A percentile compares a stretch with the other conserved stretches of the same genome.
phyloP scores from a whole-genome alignment of 2,888 invertebrate genomes.

The Ophion slaviceki region DNA sequence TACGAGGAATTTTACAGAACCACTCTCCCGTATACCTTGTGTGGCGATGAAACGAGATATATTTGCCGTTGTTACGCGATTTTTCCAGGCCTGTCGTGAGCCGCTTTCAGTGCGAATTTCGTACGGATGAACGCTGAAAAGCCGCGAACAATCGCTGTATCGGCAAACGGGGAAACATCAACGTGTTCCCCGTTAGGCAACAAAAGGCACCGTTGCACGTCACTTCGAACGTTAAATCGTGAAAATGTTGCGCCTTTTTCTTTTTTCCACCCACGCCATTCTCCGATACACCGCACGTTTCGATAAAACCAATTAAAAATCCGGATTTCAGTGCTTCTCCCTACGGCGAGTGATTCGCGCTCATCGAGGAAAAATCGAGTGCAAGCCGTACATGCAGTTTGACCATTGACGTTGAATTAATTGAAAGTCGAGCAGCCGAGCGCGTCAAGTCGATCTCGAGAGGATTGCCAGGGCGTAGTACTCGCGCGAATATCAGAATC shows the following conservation, averaged over 20 bases:
- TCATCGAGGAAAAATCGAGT: constrained; percentile 23
- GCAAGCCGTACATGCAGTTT: constrained; percentile 41
- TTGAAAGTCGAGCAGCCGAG: constrained; percentile 70
- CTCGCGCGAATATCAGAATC: constrained; percentile 17
- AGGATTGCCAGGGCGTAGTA: constrained; percentile 38
- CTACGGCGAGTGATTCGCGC: constrained; percentile 7
- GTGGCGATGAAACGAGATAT: background rate
- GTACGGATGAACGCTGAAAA: constrained; percentile 12
- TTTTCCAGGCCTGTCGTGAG: constrained; percentile 6
- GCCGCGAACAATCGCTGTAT: constrained; percentile 3
- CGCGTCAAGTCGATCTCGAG: constrained; percentile 62
- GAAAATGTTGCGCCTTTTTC: background rate
- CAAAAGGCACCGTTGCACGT: constrained; percentile 4
- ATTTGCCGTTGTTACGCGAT: background rate
- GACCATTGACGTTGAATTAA: constrained; percentile 71
- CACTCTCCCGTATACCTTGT: background rate
- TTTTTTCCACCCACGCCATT: background rate
- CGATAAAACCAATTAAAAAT: constrained; percentile 7
- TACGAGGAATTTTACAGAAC: constrained; percentile 12
- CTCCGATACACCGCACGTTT: background rate
- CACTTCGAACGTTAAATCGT: constrained; percentile 7
- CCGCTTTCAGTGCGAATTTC: constrained; percentile 5
- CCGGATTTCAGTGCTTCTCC: constrained; percentile 28
- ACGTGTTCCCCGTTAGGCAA: background rate
- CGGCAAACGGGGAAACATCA: background rate